Percentiles rank a stretch among this genome's conserved stretches.
These are phyloP conservation scores for Ceratosolen fusciceps DNA, from an alignment of 1,140 invertebrate genomes.

Conservation along the genomic window DNA sequence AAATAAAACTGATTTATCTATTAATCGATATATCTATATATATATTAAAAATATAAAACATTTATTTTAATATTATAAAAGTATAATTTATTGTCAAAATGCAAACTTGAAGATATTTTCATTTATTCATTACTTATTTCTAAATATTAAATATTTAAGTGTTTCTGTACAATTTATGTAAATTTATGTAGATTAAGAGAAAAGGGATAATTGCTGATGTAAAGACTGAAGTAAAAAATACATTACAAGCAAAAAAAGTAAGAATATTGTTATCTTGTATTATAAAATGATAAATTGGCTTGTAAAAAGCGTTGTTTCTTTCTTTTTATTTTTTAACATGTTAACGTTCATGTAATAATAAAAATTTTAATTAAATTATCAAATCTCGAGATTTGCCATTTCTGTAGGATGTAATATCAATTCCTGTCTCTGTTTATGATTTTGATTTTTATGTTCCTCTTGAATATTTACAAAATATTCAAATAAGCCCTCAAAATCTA, in stretches of 20 bases:
- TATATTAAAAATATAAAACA: no score
- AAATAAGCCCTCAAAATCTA: slow-evolving; percentile 77
- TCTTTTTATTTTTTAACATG: neutral
- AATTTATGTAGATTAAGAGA: slow-evolving; percentile 9
- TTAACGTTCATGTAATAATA: slow-evolving; percentile 34
- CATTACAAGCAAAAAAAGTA: slow-evolving; percentile 10
- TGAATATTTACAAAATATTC: slow-evolving; percentile 78
- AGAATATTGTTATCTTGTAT: slow-evolving; percentile 20
- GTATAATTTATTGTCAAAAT: neutral
- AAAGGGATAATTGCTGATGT: neutral
- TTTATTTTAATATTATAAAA: no score
- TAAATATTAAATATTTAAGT: neutral
- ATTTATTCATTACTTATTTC: no score
- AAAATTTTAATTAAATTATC: slow-evolving; percentile 28
- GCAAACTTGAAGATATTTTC: neutral
- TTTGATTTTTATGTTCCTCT: slow-evolving; percentile 76
- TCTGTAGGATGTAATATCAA: slow-evolving; percentile 51
- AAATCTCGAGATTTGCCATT: slow-evolving; percentile 24
- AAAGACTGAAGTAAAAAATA: slow-evolving; percentile 39
- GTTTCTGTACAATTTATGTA: neutral
- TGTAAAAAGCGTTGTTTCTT: slow-evolving; percentile 19
- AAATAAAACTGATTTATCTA: no score
- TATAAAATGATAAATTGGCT: slow-evolving; percentile 8
- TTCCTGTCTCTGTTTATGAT: slow-evolving; percentile 67
- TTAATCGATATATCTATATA: no score